phyloP scores from a whole-genome alignment of 2,797 vertebrate genomes.

The Heterohyrax brucei region DNA sequence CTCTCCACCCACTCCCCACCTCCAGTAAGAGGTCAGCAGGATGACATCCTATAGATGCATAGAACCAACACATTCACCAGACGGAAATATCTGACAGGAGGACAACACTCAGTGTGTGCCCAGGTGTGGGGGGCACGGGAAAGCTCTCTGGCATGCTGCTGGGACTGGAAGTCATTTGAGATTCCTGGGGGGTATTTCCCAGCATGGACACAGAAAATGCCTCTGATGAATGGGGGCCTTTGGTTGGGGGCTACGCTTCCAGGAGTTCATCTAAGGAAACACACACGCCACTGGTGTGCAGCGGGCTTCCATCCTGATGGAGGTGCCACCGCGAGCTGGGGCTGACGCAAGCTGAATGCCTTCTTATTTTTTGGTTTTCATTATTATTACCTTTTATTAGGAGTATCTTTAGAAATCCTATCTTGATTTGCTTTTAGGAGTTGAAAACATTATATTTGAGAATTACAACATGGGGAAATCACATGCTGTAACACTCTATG shows the following conservation, averaged over 20 bases:
- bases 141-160: background rate
- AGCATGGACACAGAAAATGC: background rate
- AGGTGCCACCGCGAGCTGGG: no score
- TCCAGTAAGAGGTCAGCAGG: no score
- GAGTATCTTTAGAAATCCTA: background rate
- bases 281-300: no score
- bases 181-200: background rate
- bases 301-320: no score
- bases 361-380: no score
- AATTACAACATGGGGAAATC: background rate
- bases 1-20: no score
- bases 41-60: no score
- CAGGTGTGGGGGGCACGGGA: background rate
- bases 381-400: background rate
- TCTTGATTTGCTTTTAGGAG: background rate
- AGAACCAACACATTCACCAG: background rate
- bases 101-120: background rate
- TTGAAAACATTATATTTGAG: background rate
- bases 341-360: no score
- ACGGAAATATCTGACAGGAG: conserved; percentile 31
- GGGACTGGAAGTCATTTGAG: conserved; percentile 8
- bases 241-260: background rate
- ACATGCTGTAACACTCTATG: no score
- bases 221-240: background rate
- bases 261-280: background rate